phyloP scores from a whole-genome alignment of 2,113 vertebrate genomes.

The crab-eating macaque (Macaca fascicularis) region T2T-MFA8v1.1 NC_088380.1:82100501-82101000 shows the following conservation, averaged over 20 bases:
- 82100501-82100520: conserved; percentile 53
- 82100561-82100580: conserved; percentile 37
- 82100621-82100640: conserved; percentile 42
- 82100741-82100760: conserved; percentile 53
- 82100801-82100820: conserved; percentile 55
- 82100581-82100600: conserved; percentile 11
- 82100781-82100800: conserved; percentile 58
- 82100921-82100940: conserved; percentile 36
- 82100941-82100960: conserved; percentile 43
- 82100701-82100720: not conserved
- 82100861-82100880: conserved; percentile 61
- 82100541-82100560: conserved; percentile 22
- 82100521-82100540: conserved; percentile 10
- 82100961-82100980: conserved; percentile 48
- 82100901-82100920: conserved; percentile 60
- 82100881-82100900: conserved; percentile 61
- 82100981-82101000: conserved; percentile 25
- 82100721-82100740: conserved; percentile 11
- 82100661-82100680: conserved; percentile 34
- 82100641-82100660: conserved; percentile 39
- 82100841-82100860: conserved; percentile 54
- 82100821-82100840: conserved; percentile 14
- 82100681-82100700: not conserved
- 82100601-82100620: conserved; percentile 28
- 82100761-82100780: conserved; percentile 62